Base-by-base conservation (phyloP, 2,113 vertebrate species). In the Saguinus imperator region DNA sequence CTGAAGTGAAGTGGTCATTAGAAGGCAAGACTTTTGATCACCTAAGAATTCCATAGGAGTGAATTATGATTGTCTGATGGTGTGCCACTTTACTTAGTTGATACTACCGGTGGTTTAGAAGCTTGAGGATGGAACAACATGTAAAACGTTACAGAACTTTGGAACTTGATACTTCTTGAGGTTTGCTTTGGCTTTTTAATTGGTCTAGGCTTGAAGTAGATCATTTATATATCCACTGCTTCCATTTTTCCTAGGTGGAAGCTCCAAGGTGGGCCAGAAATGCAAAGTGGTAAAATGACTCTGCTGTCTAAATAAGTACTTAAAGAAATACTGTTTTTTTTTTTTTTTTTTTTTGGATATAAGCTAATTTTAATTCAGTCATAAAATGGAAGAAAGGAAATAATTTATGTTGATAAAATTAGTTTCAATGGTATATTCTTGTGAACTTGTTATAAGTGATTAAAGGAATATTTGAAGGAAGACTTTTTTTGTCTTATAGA, bases 401-500 rank as follows among this genome's bases (percentile, higher is more conserved):
- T 97, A 5, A 84, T 82, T 88, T 76, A 48, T 77, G 45, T 14
- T 89, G 66, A 20, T 97, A 84, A 88, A 94, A 72, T 94, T 90
- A 84, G 37, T 89, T 94, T 96, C 35, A 95, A 25, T 95, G 37
- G 61, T 68, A 45, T 80, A 21, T 58, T 91, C 52, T 95, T 87
- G 35, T 21, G 84, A 82, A 66, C n/a, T 91, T 57, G 35, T 83
- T 81, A 4, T 90, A 55, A 91, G 16, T 86, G 23, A 90, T n/a
- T 79, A 82, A 83, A 21, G 5, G 76, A 61, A 79, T 93, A 89
- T 57, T 94, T 96, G 84, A 93, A 85, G 45, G 43, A 92, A 87
- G 52, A 4, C 20, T 32, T 87, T 25, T 90, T 98, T 77, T 96
- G 27, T 32, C 52, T 98, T 57, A 11, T 55, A 99, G 99, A 98